Base-by-base conservation (phyloP, 1,140 invertebrate genomes). In the Cecropterus lyciades region DNA sequence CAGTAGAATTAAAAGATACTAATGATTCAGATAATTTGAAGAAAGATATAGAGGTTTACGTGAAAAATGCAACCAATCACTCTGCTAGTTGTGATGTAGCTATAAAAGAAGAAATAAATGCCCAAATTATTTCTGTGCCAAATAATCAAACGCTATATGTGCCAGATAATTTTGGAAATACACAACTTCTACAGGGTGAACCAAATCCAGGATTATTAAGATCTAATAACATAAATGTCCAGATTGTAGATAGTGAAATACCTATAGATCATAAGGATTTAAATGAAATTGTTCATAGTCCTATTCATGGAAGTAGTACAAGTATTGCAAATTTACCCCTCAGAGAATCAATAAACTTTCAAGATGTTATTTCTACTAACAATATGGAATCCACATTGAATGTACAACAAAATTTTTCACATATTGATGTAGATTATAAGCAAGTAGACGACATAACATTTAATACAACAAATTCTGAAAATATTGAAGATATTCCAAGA, bases 181-280 rank as follows among this genome's bases (percentile, higher is more conserved):
- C 51, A 16, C 33, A 55, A 55, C 3, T 40, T 5, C 15, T 11
- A 11, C 8, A 15, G 30, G 10, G 15, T 3, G 27, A 37, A 27
- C 13, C 7, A 24, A 45, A 57, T 10, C 30, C 30, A 33, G 30
- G 9, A 6, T 33, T 33, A 10, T 33, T 33, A 33, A 33, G 9
- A 48, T n/a, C 37, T 48, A 17, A 48, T 3, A 11, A 20, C 10
- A 3, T 0, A 20, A 20, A 10, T 16, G 16, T 10, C 10, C 4
- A 30, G 16, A 15, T 11, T 7, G 42, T 5, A 46, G 42, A 13
- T 20, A 57, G 6, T 45, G n/a, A 57, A 45, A 57, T 57, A 57
- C 7, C 7, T 46, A 13, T 30, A 33, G 13, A 46, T 48, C 9
- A 48, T 30, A 46, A 11, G 42, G 27, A 17, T 30, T 30, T 15